Percentiles rank a stretch among this genome's conserved stretches.
Evolutionary conservation across 2,113 vertebrate genomes (phyloP).

Genomic region (Melanotaenia duboulayi): DNA sequence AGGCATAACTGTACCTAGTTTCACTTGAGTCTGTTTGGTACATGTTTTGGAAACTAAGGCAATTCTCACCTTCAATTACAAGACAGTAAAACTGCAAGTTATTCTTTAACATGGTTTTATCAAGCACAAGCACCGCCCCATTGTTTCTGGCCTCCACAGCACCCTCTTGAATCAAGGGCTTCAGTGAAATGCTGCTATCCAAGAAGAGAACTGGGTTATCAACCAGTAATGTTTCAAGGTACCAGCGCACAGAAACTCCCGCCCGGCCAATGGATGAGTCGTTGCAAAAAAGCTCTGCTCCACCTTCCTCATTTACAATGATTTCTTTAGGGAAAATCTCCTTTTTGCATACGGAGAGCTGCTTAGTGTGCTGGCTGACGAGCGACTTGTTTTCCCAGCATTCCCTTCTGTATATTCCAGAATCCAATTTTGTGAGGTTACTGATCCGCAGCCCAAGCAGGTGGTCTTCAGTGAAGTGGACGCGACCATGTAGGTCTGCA

Average conservation of each 20-base stretch:
- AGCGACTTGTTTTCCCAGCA: constrained; percentile 69
- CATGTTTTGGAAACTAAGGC: constrained; percentile 72
- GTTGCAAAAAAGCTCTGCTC: constrained; percentile 65
- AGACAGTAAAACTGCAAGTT: constrained; percentile 66
- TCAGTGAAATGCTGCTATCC: constrained; percentile 67
- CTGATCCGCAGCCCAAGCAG: constrained; percentile 71
- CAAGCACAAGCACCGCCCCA: constrained; percentile 57
- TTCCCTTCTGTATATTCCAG: constrained; percentile 74
- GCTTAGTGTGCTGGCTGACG: constrained; percentile 22
- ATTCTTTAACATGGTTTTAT: constrained; percentile 41
- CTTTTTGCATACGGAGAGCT: constrained; percentile 70
- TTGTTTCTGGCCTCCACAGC: constrained; percentile 45
- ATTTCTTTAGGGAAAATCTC: constrained; percentile 57
- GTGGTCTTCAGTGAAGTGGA: constrained; percentile 11
- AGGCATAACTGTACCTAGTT: constrained; percentile 52
- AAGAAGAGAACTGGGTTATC: constrained; percentile 63
- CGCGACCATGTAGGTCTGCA: constrained; percentile 64
- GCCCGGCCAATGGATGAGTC: not conserved
- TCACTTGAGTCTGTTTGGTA: constrained; percentile 40
- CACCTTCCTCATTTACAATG: constrained; percentile 15
- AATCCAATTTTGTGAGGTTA: constrained; percentile 66
- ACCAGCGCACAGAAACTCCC: constrained; percentile 74
- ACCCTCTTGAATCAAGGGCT: constrained; percentile 54
- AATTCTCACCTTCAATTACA: constrained; percentile 55
- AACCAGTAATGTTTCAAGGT: constrained; percentile 44